Evolutionary conservation across 2,888 invertebrate genomes (phyloP).

Genomic region (Linhomoeus sp.): DNA sequence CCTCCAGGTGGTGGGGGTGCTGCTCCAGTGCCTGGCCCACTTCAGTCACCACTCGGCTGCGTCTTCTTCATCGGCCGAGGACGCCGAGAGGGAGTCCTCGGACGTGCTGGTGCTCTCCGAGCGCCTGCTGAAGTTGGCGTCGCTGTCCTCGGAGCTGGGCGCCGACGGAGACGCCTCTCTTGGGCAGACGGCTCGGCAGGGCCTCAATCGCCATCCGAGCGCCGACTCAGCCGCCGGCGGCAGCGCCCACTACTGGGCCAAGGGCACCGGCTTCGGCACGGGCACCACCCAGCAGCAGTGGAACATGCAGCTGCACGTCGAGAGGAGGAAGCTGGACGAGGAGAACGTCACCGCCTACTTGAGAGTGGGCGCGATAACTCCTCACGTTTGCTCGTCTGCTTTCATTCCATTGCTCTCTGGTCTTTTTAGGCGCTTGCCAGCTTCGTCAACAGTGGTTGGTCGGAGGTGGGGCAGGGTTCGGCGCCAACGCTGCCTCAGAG

Average conservation of each 20-base stretch:
- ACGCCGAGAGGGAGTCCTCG: too few species aligned
- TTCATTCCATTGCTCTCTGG: neutral
- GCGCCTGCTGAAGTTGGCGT: neutral
- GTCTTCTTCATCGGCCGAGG: too few species aligned
- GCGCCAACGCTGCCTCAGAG: neutral
- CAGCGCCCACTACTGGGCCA: conserved; percentile 48
- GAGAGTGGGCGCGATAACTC: conserved; percentile 32
- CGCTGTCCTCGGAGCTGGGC: neutral
- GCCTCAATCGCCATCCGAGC: neutral
- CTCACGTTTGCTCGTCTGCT: neutral
- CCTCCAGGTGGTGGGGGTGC: too few species aligned
- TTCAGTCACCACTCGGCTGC: too few species aligned
- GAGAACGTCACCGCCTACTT: conserved; percentile 71
- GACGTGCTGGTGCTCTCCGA: neutral
- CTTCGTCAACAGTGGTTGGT: conserved; percentile 39
- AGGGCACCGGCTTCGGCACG: conserved; percentile 87
- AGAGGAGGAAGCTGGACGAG: conserved; percentile 70
- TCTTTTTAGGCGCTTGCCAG: conserved; percentile 51
- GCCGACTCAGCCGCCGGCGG: conserved; percentile 32
- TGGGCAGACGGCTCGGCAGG: neutral
- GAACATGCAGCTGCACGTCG: conserved; percentile 80
- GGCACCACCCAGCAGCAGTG: conserved; percentile 84
- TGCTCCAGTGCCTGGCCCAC: too few species aligned
- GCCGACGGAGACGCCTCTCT: neutral
- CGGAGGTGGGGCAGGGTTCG: neutral